These are phyloP conservation scores for Labeo rohita DNA, from an alignment of 2,113 vertebrate species.

Conservation along the genomic window DNA sequence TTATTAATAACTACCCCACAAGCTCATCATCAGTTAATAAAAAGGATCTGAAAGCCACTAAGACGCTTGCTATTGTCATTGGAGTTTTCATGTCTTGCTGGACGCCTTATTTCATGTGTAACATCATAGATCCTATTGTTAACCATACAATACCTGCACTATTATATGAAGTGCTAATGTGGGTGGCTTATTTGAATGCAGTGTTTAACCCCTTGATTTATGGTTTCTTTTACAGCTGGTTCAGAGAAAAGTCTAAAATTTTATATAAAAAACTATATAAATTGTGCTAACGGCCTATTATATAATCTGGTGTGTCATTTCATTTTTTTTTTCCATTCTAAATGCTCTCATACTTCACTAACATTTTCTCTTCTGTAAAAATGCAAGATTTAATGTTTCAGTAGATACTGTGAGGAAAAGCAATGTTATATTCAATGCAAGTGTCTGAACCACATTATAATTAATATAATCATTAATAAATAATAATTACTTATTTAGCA, in stretches of 20 bases:
- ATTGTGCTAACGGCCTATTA: neutral
- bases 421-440: neutral
- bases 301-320: neutral
- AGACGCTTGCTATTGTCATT: constrained; percentile 77
- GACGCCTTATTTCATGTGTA: constrained; percentile 83
- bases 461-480: neutral
- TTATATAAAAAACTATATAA: constrained; percentile 62
- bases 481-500: neutral
- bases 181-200: constrained; percentile 85
- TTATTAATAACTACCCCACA: constrained; percentile 58
- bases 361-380: neutral
- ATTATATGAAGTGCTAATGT: constrained; percentile 75
- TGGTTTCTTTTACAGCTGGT: constrained; percentile 82
- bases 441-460: neutral
- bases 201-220: constrained; percentile 83
- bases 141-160: constrained; percentile 69
- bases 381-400: neutral
- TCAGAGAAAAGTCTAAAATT: constrained; percentile 77
- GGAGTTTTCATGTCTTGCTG: constrained; percentile 82
- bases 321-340: neutral
- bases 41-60: constrained; percentile 80
- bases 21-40: constrained; percentile 48
- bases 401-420: neutral
- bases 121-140: constrained; percentile 73
- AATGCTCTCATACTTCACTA: neutral